Evolutionary conservation across 2,113 vertebrate species (phyloP), one percentile per base, ranked within the genome.

Genomic region (Myrmophylax atrothorax): DNA sequence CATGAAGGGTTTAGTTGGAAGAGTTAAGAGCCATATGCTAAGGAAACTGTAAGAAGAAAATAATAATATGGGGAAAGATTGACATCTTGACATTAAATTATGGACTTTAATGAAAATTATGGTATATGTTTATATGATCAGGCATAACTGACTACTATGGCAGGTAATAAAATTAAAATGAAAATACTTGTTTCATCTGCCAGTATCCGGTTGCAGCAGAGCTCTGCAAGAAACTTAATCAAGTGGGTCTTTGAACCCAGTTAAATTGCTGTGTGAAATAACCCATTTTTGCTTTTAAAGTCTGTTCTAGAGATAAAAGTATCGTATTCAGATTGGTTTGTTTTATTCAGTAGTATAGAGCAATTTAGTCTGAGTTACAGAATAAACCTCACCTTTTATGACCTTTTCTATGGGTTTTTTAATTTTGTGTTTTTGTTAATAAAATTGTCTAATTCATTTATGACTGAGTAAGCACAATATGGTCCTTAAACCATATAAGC

Each of bases 21-120:
- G 68, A 58, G 67, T 94, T 94, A 96, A 97, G 64, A 79, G 67
- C n/a, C 64, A 49, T 82, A 89, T 12, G 73, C 49, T 95, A 86
- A 96, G 38, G 95, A 97, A 97, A 94, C 37, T 89, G 63, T 87
- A 97, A 87, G 77, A 52, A 82, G 60, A 53, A 96, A 97, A 92
- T 89, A 96, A 94, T 95, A 95, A 93, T 92, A 81, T 14, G 26
- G 50, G 13, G 15, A 95, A 97, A 95, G 90, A 58, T 91, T 97
- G 94, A 91, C 70, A 91, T 77, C 53, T 72, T 98, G 87, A 96
- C 86, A 94, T 93, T 96, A 94, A 94, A 96, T 88, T 93, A 89
- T 73, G 19, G 10, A 56, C 9, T 85, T 92, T 94, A 94, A 44
- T 96, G 94, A 96, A 97, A 73, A 89, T 84, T 84, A 90, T 64